Evolutionary conservation across 2,888 invertebrate genomes (phyloP).

Genomic region (Coecobrya sp.): DNA sequence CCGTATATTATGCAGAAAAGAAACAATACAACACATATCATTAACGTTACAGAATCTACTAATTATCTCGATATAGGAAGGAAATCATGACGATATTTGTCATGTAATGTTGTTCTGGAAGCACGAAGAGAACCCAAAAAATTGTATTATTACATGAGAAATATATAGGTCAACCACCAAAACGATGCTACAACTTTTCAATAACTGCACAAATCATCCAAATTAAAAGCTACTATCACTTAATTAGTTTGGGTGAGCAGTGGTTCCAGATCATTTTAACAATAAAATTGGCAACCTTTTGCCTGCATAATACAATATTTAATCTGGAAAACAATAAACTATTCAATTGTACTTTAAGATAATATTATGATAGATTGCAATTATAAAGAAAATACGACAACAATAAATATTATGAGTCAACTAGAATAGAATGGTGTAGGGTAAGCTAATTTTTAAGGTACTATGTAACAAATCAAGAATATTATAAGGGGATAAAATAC

Average conservation of each 20-base stretch:
- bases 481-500: not conserved
- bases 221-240: not conserved
- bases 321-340: conserved; percentile 66
- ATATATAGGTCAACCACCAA: not conserved
- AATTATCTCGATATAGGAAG: conserved; percentile 23
- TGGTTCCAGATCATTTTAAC: conserved; percentile 37
- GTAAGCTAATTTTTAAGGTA: not conserved
- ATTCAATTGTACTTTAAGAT: conserved; percentile 42
- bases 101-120: conserved; percentile 35
- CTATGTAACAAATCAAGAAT: conserved; percentile 11
- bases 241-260: conserved; percentile 18
- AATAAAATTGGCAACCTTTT: conserved; percentile 42
- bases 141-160: not conserved
- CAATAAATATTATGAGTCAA: conserved; percentile 39
- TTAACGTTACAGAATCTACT: conserved; percentile 51
- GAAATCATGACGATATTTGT: not conserved
- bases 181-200: conserved; percentile 16
- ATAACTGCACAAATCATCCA: conserved; percentile 48
- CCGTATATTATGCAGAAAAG: not conserved
- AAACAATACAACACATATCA: conserved; percentile 71
- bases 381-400: conserved; percentile 18
- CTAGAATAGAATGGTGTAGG: conserved; percentile 23
- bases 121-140: not conserved
- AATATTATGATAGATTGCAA: not conserved
- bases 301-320: not conserved